Percentiles rank a stretch among this genome's conserved stretches.
Conservation (phyloP, 2,888 invertebrate genomes). For the Enchytraeus crypticus region DNA sequence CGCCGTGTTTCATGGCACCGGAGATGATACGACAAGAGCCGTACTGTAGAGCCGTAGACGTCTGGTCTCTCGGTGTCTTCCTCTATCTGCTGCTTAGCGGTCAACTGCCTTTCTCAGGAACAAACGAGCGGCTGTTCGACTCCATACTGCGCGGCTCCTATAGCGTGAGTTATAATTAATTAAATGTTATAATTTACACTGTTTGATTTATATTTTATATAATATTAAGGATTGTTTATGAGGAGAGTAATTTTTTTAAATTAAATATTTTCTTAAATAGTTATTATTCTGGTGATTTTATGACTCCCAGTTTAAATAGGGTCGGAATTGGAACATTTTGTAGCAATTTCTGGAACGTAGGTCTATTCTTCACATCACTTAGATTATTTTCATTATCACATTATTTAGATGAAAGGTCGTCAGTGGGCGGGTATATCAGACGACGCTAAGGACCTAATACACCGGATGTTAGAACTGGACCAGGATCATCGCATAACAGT, state of each 20-base stretch:
- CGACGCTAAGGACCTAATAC: constrained; percentile 86
- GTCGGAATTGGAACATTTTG: neutral
- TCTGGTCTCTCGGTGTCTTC: constrained; percentile 93
- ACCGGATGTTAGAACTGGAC: constrained; percentile 83
- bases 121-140: constrained; percentile 82
- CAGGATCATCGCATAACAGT: constrained; percentile 85
- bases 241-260: neutral
- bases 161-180: constrained; percentile 12
- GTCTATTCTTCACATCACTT: too few species aligned
- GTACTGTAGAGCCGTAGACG: constrained; percentile 77
- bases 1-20: constrained; percentile 95
- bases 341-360: neutral
- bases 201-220: neutral
- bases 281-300: neutral
- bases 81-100: constrained; percentile 88
- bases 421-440: constrained; percentile 89
- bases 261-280: neutral
- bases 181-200: neutral
- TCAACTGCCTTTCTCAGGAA: constrained; percentile 86
- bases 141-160: constrained; percentile 58
- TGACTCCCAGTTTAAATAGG: neutral
- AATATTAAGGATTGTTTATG: neutral
- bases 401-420: constrained; percentile 76
- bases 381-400: too few species aligned
- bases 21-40: constrained; percentile 85